Evolutionary conservation across 2,888 invertebrate genomes (phyloP), one percentile per base, ranked within the genome.

Genomic region (Lasioglossum vierecki): DNA sequence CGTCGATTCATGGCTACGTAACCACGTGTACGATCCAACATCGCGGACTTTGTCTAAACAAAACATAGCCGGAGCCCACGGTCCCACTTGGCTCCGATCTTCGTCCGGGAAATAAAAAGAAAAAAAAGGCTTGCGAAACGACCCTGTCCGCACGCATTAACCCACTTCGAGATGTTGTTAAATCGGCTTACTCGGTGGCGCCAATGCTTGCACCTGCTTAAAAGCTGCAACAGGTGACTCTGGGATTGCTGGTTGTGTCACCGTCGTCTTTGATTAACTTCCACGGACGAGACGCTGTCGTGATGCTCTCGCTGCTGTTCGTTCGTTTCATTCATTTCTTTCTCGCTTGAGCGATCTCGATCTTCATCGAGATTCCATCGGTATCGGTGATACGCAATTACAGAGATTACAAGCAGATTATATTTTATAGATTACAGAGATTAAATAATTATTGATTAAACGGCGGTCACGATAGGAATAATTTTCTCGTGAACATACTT

Each of bases 111-210:
- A 63, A 63, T 30, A 53, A 11, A 30, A 35, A 35, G 18, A n/a
- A 18, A 41, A 72, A 41, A 44, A 30, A 30, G 30, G 15, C 75
- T 81, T 80, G 26, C 76, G 72, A 85, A 88, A 88, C 71, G 49
- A 73, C 57, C 76, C 70, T 75, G 80, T 80, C 35, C 63, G 11
- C 75, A 18, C 26, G 70, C 53, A 70, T 87, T 88, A 88, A 87
- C 89, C 88, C 68, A 88, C 79, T 80, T 89, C 22, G 30, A 18
- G 22, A 11, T 60, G 68, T 39, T 73, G 53, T 77, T 76, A 74
- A 84, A 79, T 80, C 82, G 46, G 39, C 68, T 63, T 60, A 63
- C 57, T 35, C 70, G 26, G 22, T 11, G 41, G 18, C 35, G 57
- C 60, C 11, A 44, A 70, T 60, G 66, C 79, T 71, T 49, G 60